These are phyloP conservation scores for Sphyrna mokarran DNA, from an alignment of 2,113 vertebrate genomes.

Conservation along the genomic window DNA sequence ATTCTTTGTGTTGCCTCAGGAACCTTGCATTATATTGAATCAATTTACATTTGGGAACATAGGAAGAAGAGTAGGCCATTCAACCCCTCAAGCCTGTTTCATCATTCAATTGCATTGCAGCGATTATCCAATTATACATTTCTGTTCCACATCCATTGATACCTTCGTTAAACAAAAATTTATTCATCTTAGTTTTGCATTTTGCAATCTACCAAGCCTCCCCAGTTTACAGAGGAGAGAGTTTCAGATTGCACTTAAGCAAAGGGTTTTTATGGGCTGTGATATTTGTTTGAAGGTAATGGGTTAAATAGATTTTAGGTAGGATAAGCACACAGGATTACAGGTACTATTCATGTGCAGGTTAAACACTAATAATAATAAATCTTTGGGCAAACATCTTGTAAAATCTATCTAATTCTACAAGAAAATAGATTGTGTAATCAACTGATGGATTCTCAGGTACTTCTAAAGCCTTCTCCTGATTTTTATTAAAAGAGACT, in stretches of 20 bases:
- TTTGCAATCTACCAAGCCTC: background rate
- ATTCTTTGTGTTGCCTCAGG: background rate
- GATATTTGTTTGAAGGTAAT: background rate
- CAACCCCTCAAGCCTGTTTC: background rate
- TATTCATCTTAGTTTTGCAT: background rate
- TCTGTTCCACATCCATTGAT: background rate
- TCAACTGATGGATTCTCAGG: background rate
- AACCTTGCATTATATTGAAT: background rate
- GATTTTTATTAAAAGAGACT: background rate
- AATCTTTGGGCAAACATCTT: background rate
- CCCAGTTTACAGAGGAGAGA: background rate
- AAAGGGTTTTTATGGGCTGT: background rate
- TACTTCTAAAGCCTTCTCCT: background rate
- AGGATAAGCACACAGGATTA: background rate
- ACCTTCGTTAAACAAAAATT: background rate
- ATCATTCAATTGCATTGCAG: background rate
- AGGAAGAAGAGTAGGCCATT: background rate
- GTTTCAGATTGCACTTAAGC: background rate
- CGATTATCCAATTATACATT: background rate
- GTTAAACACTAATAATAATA: background rate
- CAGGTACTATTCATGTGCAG: background rate
- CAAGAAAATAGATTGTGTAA: background rate
- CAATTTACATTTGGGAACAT: background rate
- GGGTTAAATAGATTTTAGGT: background rate
- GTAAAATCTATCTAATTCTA: background rate